Conservation (phyloP, 2,113 vertebrate species). For the Gymnarchus niloticus region DNA sequence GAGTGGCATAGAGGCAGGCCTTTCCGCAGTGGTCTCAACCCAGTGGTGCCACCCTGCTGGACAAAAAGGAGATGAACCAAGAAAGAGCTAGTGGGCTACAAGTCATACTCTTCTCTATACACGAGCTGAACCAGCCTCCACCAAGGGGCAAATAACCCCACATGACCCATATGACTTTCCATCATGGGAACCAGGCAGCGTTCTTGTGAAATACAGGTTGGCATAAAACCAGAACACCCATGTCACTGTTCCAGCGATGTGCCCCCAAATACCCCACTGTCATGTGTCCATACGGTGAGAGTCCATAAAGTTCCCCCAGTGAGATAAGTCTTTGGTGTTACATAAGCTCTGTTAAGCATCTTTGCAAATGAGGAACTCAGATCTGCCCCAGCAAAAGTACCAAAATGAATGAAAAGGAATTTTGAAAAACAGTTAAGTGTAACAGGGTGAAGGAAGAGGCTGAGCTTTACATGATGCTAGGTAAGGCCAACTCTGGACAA, state of each 20-base stretch:
- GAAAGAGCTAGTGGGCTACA: background rate
- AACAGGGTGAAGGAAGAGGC: background rate
- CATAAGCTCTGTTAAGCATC: background rate
- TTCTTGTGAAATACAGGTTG: background rate
- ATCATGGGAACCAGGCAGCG: background rate
- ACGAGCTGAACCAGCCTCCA: background rate
- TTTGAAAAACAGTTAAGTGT: background rate
- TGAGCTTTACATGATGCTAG: background rate
- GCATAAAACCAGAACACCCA: background rate
- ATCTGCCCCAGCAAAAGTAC: background rate
- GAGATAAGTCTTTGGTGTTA: background rate
- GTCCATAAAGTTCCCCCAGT: background rate
- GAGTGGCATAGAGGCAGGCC: slow-evolving; percentile 77
- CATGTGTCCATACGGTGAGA: background rate
- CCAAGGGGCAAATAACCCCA: background rate
- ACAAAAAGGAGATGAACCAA: slow-evolving; percentile 4
- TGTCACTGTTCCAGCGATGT: background rate
- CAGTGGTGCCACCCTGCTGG: slow-evolving; percentile 63
- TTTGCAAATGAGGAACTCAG: background rate
- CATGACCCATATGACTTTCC: background rate
- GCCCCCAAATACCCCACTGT: background rate
- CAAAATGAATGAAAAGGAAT: background rate
- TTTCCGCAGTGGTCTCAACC: slow-evolving; percentile 73
- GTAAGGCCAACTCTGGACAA: background rate
- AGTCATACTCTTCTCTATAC: background rate